Conservation (phyloP, 2,888 invertebrate genomes). For the Diarsia brunnea region DNA sequence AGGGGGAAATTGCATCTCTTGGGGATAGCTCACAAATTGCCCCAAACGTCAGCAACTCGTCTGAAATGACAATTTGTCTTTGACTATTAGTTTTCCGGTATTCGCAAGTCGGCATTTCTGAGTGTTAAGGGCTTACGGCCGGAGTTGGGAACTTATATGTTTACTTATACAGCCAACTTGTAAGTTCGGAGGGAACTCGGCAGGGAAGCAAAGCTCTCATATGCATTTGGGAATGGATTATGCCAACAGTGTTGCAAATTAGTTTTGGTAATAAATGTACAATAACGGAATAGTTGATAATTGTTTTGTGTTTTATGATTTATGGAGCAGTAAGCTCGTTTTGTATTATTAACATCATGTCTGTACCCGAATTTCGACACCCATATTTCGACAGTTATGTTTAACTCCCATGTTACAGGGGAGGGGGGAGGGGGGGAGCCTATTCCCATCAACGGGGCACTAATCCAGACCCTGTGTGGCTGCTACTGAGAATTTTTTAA, state of each 20-base stretch:
- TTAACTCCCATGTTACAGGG: too few relatives aligned
- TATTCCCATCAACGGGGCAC: too few relatives aligned
- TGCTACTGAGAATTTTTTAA: too few relatives aligned
- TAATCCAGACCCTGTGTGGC: too few relatives aligned
- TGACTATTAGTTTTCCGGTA: constrained; percentile 70
- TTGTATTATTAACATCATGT: background rate
- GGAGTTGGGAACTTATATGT: constrained; percentile 43
- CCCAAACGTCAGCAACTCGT: constrained; percentile 81
- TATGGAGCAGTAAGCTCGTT: constrained; percentile 10
- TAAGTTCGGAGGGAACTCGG: constrained; percentile 35
- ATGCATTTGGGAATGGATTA: constrained; percentile 47
- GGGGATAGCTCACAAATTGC: constrained; percentile 86
- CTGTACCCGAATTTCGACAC: too few relatives aligned
- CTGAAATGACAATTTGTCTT: constrained; percentile 82
- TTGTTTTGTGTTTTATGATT: constrained; percentile 39
- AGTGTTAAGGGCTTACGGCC: constrained; percentile 35
- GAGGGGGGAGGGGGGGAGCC: too few relatives aligned
- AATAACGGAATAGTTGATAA: constrained; percentile 31
- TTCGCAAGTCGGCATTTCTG: constrained; percentile 52
- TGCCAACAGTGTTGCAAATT: constrained; percentile 33
- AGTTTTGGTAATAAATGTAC: constrained; percentile 47
- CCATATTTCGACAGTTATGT: too few relatives aligned
- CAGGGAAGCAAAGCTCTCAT: constrained; percentile 14
- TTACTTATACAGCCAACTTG: constrained; percentile 36
- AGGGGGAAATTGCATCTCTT: constrained; percentile 87